phyloP scores from a whole-genome alignment of 2,797 vertebrate species.

The Lacerta viridis region DNA sequence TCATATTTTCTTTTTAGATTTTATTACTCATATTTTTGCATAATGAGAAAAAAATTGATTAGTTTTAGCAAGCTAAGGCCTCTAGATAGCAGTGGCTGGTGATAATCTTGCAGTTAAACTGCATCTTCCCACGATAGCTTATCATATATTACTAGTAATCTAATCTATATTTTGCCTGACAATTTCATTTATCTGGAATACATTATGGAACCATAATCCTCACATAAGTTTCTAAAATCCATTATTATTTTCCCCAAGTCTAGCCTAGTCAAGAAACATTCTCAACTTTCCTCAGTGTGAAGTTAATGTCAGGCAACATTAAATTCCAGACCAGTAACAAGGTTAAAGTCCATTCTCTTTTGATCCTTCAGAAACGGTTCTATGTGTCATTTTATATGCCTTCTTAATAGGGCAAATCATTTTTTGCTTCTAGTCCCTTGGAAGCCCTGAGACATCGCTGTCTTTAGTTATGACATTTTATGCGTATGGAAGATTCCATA shows the following conservation, averaged over 20 bases:
- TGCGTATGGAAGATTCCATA: constrained; percentile 24
- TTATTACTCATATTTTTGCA: constrained; percentile 40
- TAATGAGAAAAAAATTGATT: constrained; percentile 46
- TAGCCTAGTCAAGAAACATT: constrained; percentile 32
- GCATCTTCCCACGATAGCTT: neutral
- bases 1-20: constrained; percentile 5
- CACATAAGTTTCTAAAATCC: constrained; percentile 52
- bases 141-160: constrained; percentile 9
- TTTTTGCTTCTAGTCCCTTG: constrained; percentile 17
- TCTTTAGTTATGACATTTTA: constrained; percentile 32
- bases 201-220: constrained; percentile 41
- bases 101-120: constrained; percentile 1
- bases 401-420: constrained; percentile 50
- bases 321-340: constrained; percentile 46
- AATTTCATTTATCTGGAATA: constrained; percentile 16
- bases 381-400: constrained; percentile 45
- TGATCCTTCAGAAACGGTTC: constrained; percentile 55
- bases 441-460: constrained; percentile 26
- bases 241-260: constrained; percentile 38
- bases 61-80: neutral
- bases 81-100: neutral
- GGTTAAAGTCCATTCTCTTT: constrained; percentile 53
- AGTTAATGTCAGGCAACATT: constrained; percentile 41
- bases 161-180: constrained; percentile 44
- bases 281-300: constrained; percentile 42